A percentile compares a stretch with the other conserved stretches of the same genome.
These are phyloP conservation scores for Heterochromis multidens DNA, from an alignment of 2,113 vertebrate genomes.

Conservation along the genomic window DNA sequence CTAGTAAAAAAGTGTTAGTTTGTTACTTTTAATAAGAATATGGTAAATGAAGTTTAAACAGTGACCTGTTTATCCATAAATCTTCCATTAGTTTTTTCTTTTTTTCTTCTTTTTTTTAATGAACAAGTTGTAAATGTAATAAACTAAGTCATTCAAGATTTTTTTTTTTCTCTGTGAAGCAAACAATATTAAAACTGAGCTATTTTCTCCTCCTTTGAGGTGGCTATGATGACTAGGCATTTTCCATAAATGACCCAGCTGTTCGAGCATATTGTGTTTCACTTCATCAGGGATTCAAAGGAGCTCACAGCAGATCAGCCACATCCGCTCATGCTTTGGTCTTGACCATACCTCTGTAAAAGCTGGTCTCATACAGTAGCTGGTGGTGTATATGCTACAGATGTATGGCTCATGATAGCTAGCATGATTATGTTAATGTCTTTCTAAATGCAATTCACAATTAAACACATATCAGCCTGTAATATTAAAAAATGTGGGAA, in stretches of 20 bases:
- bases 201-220: not conserved
- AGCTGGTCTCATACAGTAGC: slow-evolving; percentile 29
- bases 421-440: not conserved
- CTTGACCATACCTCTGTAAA: slow-evolving; percentile 38
- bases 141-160: not conserved
- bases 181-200: not conserved
- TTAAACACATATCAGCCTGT: not conserved
- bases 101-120: not conserved
- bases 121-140: not conserved
- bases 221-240: slow-evolving; percentile 54
- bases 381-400: slow-evolving; percentile 19
- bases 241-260: slow-evolving; percentile 67
- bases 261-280: slow-evolving; percentile 63
- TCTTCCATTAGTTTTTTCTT: not conserved
- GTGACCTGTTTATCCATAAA: not conserved
- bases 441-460: not conserved
- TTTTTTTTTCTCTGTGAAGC: not conserved
- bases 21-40: not conserved
- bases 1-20: not conserved
- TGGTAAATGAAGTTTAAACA: not conserved
- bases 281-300: slow-evolving; percentile 58
- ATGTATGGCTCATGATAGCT: slow-evolving; percentile 13
- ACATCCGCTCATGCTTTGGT: slow-evolving; percentile 24
- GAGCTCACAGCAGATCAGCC: slow-evolving; percentile 51
- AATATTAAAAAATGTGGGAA: not conserved